Base-by-base conservation (phyloP, 1,140 invertebrate genomes). In the Pogonomyrmex barbatus region DNA sequence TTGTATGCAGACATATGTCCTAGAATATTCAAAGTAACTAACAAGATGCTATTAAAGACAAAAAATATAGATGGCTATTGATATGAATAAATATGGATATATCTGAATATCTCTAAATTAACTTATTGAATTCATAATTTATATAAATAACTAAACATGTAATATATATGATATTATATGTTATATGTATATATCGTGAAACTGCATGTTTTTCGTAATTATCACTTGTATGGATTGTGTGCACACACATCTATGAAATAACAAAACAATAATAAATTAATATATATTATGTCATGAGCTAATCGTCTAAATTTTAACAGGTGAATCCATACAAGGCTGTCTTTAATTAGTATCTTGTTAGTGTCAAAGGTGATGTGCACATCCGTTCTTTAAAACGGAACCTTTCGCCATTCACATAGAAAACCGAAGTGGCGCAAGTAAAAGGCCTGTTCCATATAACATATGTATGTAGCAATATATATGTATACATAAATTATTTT, bases 401-500 rank as follows among this genome's bases (percentile, higher is more conserved):
- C 4, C 47, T 86, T 86, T 88, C 42, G 42, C 4, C 39, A 12
- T 75, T 9, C 10, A 50, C 10, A 12, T 68, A 30, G 50, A 76
- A 68, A 60, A 82, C 30, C 33, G n/a, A 71, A n/a, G 60, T 78
- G 77, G 68, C 10, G 50, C 54, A 84, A 56, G 30, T 39, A 58
- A 76, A 84, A 47, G 75, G 75, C 85, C 62, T 90, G 65, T 89
- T 88, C 36, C 71, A 87, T 87, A 54, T 87, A 87, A 89, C 30
- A 87, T 82, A 88, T 52, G 60, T 6, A 65, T 65, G 52, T 89
- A 50, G 42, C 39, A 24, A 85, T 86, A 84, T 89, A 83, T 60
- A 83, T 60, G 77, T 65, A 83, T 82, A 89, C 77, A 82, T 89
- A 89, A 89, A 89, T 89, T 89, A 90, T 89, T 90, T 90, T 85